Conservation (phyloP, 2,888 invertebrate genomes). For the Tanaodytes sp. region DNA sequence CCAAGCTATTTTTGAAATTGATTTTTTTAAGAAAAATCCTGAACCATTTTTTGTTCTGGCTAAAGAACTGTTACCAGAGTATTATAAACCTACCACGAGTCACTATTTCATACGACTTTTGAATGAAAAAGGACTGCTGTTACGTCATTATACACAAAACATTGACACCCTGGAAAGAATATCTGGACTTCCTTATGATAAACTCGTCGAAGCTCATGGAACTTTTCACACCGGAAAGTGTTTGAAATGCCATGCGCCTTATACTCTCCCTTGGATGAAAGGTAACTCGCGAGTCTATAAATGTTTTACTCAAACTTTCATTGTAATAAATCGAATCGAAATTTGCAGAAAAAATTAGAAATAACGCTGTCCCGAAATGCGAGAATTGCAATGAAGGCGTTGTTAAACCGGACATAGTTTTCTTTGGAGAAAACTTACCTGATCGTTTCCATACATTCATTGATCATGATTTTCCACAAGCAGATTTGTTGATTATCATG, state of each 20-base stretch:
- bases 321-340: no score
- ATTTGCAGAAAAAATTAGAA: constrained; percentile 81
- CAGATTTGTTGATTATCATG: constrained; percentile 94
- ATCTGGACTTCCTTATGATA: constrained; percentile 87
- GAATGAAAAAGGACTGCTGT: constrained; percentile 84
- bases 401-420: constrained; percentile 96
- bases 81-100: constrained; percentile 89
- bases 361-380: constrained; percentile 85
- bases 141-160: constrained; percentile 90
- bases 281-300: constrained; percentile 74
- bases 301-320: background rate
- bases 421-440: constrained; percentile 94
- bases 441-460: constrained; percentile 81
- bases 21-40: constrained; percentile 90
- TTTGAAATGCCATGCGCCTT: constrained; percentile 81
- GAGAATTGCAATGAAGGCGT: constrained; percentile 81
- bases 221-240: constrained; percentile 93
- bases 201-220: constrained; percentile 95
- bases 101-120: constrained; percentile 93
- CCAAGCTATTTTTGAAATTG: constrained; percentile 92
- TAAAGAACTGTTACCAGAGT: constrained; percentile 90
- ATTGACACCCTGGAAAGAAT: constrained; percentile 93
- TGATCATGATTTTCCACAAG: constrained; percentile 84
- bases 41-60: constrained; percentile 94
- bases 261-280: constrained; percentile 89